Base-by-base conservation (phyloP, 92 coral and sea anemone genomes). In the Chrysogorgia sp. region DNA sequence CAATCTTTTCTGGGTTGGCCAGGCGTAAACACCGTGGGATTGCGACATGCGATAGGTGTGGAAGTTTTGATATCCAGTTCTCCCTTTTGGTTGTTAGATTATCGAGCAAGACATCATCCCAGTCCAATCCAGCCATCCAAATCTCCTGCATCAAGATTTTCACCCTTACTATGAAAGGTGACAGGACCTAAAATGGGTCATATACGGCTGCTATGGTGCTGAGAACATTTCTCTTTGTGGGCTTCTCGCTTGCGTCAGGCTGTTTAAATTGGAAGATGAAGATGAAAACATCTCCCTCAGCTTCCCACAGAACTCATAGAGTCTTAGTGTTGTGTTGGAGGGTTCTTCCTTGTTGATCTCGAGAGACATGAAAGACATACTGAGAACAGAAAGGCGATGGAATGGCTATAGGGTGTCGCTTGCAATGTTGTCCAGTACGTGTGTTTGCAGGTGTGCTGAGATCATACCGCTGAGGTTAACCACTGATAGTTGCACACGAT, bases 321-420 rank as follows among this genome's bases (percentile, higher is more conserved):
- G 67, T 52, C 70, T 72, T 72, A 22, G 63, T 32, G 35, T 9
- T 21, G 63, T 32, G 35, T 9, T 21, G 1, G 43, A 41, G 34
- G 60, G 4, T 12, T 72, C 79, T 24, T 72, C 37, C 8, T 52
- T 31, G 23, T 72, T 22, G 13, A 72, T 72, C 66, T 47, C 79
- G 10, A 72, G 35, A 34, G 69, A 32, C 31, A 37, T 69, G 84
- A 37, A 81, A 67, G 12, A 69, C 79, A 43, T 81, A 58, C 59
- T 68, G 84, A 3, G 78, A 67, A 30, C 85, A 81, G 50, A 81
- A 81, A 19, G 84, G 63, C 30, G 63, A 57, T 7, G 63, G n/a
- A n/a, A 43, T 10, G 2, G 8, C 47, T 52, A 3, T 55, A n/a
- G 40, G 14, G n/a, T n/a, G n/a, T n/a, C n/a, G n/a, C n/a, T n/a